Conservation (phyloP, 2,797 vertebrate species). For the Alca torda region DNA sequence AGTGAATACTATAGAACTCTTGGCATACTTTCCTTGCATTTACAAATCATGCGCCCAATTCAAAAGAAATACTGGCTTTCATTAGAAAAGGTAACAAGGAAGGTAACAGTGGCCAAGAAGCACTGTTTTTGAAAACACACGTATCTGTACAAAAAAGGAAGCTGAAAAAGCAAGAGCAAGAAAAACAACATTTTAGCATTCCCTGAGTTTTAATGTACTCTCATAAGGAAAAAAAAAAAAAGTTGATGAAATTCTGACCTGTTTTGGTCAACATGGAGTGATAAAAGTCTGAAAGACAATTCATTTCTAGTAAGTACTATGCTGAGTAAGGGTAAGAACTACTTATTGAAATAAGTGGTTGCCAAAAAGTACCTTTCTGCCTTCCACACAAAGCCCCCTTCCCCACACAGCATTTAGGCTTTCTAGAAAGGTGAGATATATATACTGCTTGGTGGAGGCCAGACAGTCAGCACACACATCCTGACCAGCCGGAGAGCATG, state of each 20-base stretch:
- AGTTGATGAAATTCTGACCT: neutral
- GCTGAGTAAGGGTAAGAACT: neutral
- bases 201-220: neutral
- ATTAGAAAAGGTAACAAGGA: neutral
- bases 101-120: neutral
- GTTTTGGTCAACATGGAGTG: neutral
- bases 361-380: neutral
- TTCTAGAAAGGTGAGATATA: slow-evolving; percentile 1
- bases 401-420: neutral
- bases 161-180: neutral
- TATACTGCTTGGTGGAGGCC: neutral
- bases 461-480: slow-evolving; percentile 48
- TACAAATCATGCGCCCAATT: neutral
- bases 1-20: neutral
- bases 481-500: neutral
- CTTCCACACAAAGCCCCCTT: neutral
- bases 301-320: neutral
- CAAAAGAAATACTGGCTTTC: neutral
- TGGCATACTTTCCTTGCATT: neutral
- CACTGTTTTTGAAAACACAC: neutral
- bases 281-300: neutral
- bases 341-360: neutral
- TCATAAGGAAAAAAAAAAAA: neutral
- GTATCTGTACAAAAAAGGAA: neutral
- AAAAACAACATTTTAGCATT: slow-evolving; percentile 5